A percentile compares a stretch with the other conserved stretches of the same genome.
Evolutionary conservation across 37 sponge, comb jelly and placozoan species (phyloP).

Genomic region (Oscarella lobularis): DNA sequence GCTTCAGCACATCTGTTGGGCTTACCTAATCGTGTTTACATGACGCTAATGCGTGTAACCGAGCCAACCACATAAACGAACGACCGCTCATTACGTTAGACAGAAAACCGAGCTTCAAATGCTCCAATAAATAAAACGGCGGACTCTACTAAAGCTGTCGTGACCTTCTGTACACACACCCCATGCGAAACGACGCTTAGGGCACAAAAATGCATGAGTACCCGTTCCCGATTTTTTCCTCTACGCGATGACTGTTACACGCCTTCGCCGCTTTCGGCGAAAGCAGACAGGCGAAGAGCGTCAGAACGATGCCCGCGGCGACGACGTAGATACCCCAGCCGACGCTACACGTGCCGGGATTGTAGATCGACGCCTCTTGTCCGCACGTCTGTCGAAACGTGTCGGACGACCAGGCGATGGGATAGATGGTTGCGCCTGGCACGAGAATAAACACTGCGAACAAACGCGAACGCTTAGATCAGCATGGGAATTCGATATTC

Average conservation of each 20-base stretch:
- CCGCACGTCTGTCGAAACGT: background rate
- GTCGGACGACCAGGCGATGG: background rate
- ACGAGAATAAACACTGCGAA: background rate
- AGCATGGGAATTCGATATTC: no score
- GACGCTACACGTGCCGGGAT: background rate
- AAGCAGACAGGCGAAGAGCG: background rate
- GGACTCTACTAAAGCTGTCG: no score
- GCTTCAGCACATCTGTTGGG: no score
- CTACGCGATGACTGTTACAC: background rate
- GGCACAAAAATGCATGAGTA: background rate
- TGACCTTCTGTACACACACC: no score
- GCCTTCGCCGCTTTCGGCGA: background rate
- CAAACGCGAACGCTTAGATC: background rate
- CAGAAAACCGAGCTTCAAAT: no score
- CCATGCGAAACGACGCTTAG: no score
- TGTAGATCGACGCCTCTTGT: background rate
- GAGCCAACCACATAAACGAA: no score
- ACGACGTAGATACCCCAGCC: background rate
- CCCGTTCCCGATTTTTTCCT: background rate
- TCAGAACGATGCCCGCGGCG: background rate
- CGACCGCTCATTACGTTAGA: no score
- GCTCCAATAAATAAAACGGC: no score
- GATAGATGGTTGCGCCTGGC: background rate
- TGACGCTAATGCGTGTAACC: no score
- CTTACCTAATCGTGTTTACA: no score